A percentile compares a stretch with the other conserved stretches of the same genome.
These are phyloP conservation scores for Campylorhamphus procurvoides DNA, from an alignment of 2,113 vertebrate species.

Conservation along the genomic window DNA sequence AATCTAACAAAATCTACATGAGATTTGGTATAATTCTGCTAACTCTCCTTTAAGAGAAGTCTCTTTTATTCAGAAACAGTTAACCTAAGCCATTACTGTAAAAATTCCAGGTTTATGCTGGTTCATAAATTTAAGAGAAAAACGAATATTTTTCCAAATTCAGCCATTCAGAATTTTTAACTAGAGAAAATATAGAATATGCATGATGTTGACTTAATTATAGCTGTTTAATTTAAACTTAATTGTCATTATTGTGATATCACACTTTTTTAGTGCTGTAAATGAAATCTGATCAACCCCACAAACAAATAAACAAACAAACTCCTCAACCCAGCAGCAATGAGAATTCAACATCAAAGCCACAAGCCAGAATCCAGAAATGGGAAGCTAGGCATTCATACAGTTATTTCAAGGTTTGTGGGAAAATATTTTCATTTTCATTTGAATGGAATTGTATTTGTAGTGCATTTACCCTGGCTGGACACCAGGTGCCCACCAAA, in stretches of 20 bases:
- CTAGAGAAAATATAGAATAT: neutral
- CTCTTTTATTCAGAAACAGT: neutral
- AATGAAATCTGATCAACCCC: neutral
- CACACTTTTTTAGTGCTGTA: neutral
- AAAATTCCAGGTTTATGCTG: neutral
- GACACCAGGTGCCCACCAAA: neutral
- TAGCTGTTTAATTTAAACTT: neutral
- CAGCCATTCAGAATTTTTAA: neutral
- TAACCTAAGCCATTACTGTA: neutral
- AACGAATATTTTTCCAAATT: neutral
- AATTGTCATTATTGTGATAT: neutral
- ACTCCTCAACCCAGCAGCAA: neutral
- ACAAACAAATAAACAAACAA: neutral
- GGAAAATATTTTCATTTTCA: neutral
- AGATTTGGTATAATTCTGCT: neutral
- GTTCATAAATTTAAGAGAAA: neutral
- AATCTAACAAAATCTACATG: neutral
- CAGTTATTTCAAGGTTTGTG: neutral
- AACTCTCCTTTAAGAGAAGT: neutral
- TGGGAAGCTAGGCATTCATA: neutral
- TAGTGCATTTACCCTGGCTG: neutral
- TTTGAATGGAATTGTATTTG: neutral
- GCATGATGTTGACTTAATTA: neutral
- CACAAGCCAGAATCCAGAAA: neutral
- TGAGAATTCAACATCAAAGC: neutral